Conservation (phyloP, 2,797 vertebrate species). For the Paguma larvata region DNA sequence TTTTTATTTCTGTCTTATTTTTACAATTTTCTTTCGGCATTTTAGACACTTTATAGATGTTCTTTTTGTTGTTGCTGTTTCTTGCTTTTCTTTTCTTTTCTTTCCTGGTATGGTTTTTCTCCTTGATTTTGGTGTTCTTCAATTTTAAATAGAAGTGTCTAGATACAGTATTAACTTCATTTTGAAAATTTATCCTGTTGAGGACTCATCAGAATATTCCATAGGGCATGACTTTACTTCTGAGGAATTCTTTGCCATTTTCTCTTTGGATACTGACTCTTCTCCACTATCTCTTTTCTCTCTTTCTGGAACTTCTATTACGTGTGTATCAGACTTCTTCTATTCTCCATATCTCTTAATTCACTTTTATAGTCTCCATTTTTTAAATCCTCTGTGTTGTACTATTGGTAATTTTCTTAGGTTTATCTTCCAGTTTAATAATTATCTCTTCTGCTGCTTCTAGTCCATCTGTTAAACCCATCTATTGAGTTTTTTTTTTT, state of each 20-base stretch:
- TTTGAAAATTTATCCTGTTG: neutral
- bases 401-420: neutral
- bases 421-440: neutral
- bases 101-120: neutral
- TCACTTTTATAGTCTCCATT: neutral
- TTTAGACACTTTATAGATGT: neutral
- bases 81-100: neutral
- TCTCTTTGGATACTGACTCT: neutral
- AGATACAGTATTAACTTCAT: neutral
- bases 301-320: neutral
- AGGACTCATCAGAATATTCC: neutral
- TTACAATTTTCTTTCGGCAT: neutral
- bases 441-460: neutral
- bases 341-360: neutral
- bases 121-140: neutral
- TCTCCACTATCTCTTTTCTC: neutral
- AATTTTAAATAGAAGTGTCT: neutral
- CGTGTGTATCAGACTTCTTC: neutral
- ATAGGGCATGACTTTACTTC: neutral
- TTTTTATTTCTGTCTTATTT: neutral
- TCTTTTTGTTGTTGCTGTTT: neutral
- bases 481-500: neutral
- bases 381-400: neutral
- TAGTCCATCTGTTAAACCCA: neutral
- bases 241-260: neutral